Evolutionary conservation across 1,140 invertebrate genomes (phyloP).

Genomic region (Ladona fulva): DNA sequence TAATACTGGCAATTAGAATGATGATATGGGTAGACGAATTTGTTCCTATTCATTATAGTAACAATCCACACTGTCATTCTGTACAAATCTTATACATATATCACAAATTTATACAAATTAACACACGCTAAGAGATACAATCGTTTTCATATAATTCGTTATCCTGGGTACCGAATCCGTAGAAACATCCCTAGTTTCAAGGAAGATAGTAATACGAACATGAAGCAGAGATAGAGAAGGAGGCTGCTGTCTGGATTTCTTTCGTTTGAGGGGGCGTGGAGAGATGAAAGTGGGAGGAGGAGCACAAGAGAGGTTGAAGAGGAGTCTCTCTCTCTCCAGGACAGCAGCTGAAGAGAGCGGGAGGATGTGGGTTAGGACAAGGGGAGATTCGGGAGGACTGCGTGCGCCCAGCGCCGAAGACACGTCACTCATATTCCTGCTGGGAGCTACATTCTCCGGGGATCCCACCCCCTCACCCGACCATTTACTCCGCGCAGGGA

Average conservation of each 20-base stretch:
- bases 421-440: conserved; percentile 3
- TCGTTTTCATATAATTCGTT: too few species aligned
- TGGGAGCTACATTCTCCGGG: neutral
- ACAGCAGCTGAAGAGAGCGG: neutral
- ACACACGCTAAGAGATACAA: too few species aligned
- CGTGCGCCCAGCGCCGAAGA: neutral
- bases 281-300: neutral
- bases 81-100: too few species aligned
- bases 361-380: neutral
- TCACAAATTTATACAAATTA: too few species aligned
- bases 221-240: too few species aligned
- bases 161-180: too few species aligned
- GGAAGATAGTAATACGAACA: too few species aligned
- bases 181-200: too few species aligned
- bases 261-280: neutral
- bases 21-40: too few species aligned
- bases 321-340: neutral
- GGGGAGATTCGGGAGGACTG: neutral
- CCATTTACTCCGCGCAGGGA: neutral
- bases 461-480: neutral
- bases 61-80: too few species aligned
- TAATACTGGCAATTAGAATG: too few species aligned
- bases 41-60: too few species aligned
- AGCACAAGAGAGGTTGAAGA: neutral
- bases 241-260: neutral